Base-by-base conservation (phyloP, 2,113 vertebrate species). In the Larimichthys crocea region DNA sequence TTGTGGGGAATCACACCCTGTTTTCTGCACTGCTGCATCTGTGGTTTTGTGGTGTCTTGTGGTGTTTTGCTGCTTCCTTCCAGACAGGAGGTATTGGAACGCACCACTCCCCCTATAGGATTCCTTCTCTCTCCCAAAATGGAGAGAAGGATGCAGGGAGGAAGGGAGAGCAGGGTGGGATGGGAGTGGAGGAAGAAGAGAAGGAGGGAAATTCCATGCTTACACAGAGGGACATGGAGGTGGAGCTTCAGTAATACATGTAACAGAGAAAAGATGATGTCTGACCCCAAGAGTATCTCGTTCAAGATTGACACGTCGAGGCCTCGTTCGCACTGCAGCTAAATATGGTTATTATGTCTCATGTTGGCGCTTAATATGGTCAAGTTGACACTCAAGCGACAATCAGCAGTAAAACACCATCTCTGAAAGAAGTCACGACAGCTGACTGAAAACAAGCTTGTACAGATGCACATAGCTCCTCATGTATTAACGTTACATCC, bases 161-260 rank as follows among this genome's bases (percentile, higher is more conserved):
- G 64, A 78, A 65, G 56, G 56, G 84, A 76, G 22, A 68, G 42
- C 20, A 63, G 65, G 50, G 61, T 29, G 24, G 69, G 59, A 59
- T 29, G 22, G 6, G 77, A 71, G 16, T 24, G 63, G 74, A 49
- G n/a, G 53, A 56, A 12, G 52, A 66, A 76, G 31, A 74, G 74
- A 10, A 69, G 80, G 26, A 74, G 64, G 75, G 67, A 76, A 83
- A 90, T 88, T 88, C 87, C 87, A 83, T 60, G 62, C 68, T 24
- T 69, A 85, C 82, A 89, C 65, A 42, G 59, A 63, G 67, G 72
- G 76, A 83, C 69, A 73, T 40, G 20, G 57, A 83, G 74, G 35
- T 40, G 35, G 67, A 76, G 74, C 46, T 76, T 62, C 24, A 60
- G 15, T 24, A 20, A 72, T 19, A 57, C 56, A 49, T 16, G 31